Base-by-base conservation (phyloP, 2,888 invertebrate genomes). In the Spialia ferax region DNA sequence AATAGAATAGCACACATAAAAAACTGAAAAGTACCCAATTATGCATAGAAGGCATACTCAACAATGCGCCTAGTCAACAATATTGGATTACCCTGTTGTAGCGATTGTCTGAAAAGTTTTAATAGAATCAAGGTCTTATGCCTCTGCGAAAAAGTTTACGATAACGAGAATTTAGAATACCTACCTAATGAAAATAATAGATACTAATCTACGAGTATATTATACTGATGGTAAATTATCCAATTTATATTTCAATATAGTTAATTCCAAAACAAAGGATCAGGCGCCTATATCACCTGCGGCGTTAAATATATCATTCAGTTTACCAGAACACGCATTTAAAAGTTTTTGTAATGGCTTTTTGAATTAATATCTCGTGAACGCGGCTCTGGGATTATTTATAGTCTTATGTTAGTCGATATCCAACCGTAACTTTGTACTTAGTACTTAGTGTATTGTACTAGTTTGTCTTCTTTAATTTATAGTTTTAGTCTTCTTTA, bases 281-380 rank as follows among this genome's bases (percentile, higher is more conserved):
- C 76, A 74, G 77, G 68, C 70, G 72, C 73, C 79, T 86, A 81
- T 79, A 78, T 86, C 79, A 87, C 80, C 78, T 78, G 78, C 68
- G 74, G 74, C 74, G 73, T 73, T 73, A 75, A n/a, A 84, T 86
- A 86, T 83, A 84, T 85, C 81, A 83, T 75, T 71, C 73, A 82
- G 83, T 85, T 84, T 86, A 85, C 82, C 79, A 76, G 75, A 80
- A 81, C 79, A 80, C 79, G 82, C 82, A 81, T 86, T 88, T 84
- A 83, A 87, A 89, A 88, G 79, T 87, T 87, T 78, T 77, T 75
- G 75, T 87, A 87, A 90, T 88, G 83, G 85, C 76, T 82, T 87
- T 86, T 81, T 85, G 85, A 85, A 87, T 86, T 86, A 88, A 89
- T 86, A 82, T 79, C 79, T 76, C 74, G 77, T 83, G 83, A 78